Conservation (phyloP, 2,797 vertebrate genomes). For the Cossypha polioptera region DNA sequence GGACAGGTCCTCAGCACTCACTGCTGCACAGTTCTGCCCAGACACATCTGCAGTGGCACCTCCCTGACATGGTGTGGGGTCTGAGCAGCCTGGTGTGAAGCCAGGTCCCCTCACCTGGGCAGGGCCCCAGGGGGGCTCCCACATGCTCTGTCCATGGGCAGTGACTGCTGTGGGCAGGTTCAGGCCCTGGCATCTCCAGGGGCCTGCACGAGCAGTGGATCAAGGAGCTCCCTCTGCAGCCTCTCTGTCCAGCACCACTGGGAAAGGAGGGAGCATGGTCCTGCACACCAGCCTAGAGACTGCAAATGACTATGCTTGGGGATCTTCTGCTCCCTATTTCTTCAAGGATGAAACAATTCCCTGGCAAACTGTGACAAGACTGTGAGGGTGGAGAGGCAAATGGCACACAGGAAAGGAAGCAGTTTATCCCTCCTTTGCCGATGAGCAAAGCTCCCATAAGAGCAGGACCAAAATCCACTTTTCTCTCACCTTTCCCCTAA, state of each 20-base stretch:
- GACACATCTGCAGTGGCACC: neutral
- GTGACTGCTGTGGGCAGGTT: rapidly evolving
- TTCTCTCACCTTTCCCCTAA: neutral
- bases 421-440: neutral
- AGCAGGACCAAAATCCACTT: neutral
- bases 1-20: neutral
- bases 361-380: neutral
- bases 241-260: neutral
- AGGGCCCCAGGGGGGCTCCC: neutral
- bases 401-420: neutral
- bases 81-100: rapidly evolving
- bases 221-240: neutral
- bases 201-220: rapidly evolving
- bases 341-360: neutral
- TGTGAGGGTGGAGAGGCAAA: neutral
- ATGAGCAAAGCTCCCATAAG: neutral
- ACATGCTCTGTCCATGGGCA: rapidly evolving
- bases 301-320: neutral
- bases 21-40: neutral
- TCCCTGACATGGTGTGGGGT: neutral
- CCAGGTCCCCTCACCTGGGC: neutral
- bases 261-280: rapidly evolving
- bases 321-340: neutral
- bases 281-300: neutral
- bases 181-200: neutral